A percentile compares a stretch with the other conserved stretches of the same genome.
phyloP scores from a whole-genome alignment of 2,797 vertebrate genomes.

The Neosalanx taihuensis region DNA sequence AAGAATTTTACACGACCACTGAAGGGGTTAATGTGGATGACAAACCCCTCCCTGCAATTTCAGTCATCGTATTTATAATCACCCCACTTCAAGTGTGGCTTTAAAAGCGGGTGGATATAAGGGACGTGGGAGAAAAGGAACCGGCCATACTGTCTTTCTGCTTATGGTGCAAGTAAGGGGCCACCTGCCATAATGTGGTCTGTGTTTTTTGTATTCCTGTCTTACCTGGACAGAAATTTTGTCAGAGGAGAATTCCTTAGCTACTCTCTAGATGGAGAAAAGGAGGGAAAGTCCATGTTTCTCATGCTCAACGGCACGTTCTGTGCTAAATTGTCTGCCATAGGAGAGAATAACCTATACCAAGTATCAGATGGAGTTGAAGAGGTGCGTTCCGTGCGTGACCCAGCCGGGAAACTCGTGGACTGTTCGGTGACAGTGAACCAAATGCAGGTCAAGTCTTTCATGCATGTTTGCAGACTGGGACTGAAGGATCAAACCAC shows the following conservation, averaged over 20 bases:
- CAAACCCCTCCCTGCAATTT: constrained; percentile 72
- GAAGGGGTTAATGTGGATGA: constrained; percentile 58
- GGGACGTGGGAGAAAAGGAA: constrained; percentile 16
- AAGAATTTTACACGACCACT: background rate
- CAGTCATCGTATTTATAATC: constrained; percentile 66
- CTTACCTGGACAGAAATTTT: constrained; percentile 71
- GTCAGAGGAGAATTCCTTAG: constrained; percentile 57
- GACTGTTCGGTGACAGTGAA: constrained; percentile 59
- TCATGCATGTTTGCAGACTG: constrained; percentile 67
- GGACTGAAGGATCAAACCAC: constrained; percentile 49
- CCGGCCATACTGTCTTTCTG: constrained; percentile 71
- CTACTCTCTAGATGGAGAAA: constrained; percentile 57
- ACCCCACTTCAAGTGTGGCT: constrained; percentile 51
- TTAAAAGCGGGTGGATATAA: constrained; percentile 58
- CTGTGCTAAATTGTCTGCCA: constrained; percentile 61
- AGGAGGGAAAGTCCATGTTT: constrained; percentile 58
- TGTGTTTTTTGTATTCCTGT: constrained; percentile 74
- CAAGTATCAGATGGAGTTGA: constrained; percentile 75
- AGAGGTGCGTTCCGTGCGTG: constrained; percentile 59
- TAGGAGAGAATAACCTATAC: constrained; percentile 52
- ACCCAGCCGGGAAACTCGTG: constrained; percentile 54
- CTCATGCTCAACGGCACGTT: constrained; percentile 61
- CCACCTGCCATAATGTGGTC: constrained; percentile 69
- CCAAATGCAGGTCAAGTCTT: constrained; percentile 60
- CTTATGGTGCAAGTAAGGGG: constrained; percentile 76